A percentile compares a stretch with the other conserved stretches of the same genome.
Conservation (phyloP, 2,797 vertebrate genomes). For the Tokudaia muenninki region DNA sequence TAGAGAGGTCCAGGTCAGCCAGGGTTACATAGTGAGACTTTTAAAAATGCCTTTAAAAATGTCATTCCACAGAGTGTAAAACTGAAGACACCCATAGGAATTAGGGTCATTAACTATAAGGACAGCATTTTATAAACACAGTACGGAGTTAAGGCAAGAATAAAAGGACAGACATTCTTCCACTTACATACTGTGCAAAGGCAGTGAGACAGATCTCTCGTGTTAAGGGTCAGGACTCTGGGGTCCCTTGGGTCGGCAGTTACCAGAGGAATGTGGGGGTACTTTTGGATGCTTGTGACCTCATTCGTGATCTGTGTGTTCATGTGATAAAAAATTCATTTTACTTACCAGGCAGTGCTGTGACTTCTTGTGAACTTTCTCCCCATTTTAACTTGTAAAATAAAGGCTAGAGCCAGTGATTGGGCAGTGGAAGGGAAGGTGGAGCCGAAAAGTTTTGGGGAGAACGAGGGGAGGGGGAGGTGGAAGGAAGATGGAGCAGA, state of each 20-base stretch:
- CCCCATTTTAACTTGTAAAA: too few species aligned
- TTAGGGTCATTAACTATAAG: not conserved
- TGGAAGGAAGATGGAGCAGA: too few species aligned
- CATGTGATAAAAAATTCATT: not conserved
- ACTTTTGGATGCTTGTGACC: not conserved
- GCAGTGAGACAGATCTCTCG: not conserved
- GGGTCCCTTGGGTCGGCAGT: not conserved
- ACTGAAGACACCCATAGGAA: not conserved
- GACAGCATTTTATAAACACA: not conserved
- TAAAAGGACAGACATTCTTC: not conserved
- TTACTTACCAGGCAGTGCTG: not conserved
- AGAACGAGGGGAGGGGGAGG: too few species aligned
- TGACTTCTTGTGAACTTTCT: too few species aligned
- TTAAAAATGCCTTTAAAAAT: too few species aligned
- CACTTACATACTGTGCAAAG: not conserved
- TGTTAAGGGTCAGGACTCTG: not conserved
- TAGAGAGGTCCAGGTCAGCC: too few species aligned
- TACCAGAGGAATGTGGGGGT: not conserved
- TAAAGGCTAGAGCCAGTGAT: too few species aligned
- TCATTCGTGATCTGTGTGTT: not conserved
- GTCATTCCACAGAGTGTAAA: not conserved
- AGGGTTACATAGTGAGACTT: too few species aligned
- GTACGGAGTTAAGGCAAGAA: not conserved
- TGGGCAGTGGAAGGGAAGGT: too few species aligned
- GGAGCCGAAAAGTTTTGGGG: too few species aligned